phyloP scores from a whole-genome alignment of 2,113 vertebrate genomes.

The Loxodonta africana region DNA sequence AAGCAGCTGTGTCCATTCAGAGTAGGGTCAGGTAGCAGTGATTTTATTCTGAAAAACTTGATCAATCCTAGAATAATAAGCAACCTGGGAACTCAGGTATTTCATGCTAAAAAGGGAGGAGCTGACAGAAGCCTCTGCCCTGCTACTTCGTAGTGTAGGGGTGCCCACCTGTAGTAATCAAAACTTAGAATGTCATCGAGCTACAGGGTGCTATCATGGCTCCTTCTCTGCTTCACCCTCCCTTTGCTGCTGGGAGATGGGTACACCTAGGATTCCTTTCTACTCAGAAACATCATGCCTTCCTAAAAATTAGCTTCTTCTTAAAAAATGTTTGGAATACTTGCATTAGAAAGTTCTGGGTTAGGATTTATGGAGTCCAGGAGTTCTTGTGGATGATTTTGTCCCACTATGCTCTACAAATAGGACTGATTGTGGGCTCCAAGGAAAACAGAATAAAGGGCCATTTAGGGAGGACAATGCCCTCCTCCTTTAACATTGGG shows the following conservation, averaged over 20 bases:
- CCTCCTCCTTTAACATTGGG: background rate
- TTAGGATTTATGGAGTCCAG: background rate
- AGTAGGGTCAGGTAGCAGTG: background rate
- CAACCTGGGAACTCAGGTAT: background rate
- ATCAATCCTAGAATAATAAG: background rate
- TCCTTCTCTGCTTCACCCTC: background rate
- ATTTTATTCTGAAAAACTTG: background rate
- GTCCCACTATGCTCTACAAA: background rate
- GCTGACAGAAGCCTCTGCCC: background rate
- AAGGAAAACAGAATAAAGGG: background rate
- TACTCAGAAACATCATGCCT: background rate
- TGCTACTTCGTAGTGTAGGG: background rate
- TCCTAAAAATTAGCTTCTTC: background rate
- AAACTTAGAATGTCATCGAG: rapidly evolving
- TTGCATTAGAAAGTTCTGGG: background rate
- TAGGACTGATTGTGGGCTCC: background rate
- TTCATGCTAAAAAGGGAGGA: background rate
- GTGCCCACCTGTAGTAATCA: background rate
- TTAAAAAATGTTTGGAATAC: background rate
- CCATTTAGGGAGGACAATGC: background rate
- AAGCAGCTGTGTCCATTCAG: background rate
- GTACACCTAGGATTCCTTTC: background rate
- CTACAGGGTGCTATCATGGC: rapidly evolving
- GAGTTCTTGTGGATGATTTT: background rate
- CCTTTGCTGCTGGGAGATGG: background rate